A percentile compares a stretch with the other conserved stretches of the same genome.
These are phyloP conservation scores for Cotesia chilonis DNA, from an alignment of 1,140 invertebrate species.

Conservation along the genomic window DNA sequence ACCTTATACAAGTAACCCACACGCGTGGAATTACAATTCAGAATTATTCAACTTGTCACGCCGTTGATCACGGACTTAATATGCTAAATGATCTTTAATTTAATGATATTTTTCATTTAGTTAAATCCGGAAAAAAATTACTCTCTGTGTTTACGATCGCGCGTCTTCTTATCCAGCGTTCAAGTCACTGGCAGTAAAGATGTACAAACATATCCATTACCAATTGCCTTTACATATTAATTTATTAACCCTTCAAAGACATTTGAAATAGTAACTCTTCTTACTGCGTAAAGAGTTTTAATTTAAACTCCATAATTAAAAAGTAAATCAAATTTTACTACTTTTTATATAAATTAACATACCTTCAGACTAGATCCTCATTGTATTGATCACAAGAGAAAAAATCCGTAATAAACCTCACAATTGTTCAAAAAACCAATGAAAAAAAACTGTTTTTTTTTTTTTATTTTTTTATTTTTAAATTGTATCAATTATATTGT, in stretches of 20 bases:
- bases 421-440: background rate
- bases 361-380: conserved; percentile 25
- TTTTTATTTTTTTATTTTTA: background rate
- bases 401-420: background rate
- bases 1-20: conserved; percentile 17
- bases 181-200: conserved; percentile 19
- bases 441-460: background rate
- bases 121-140: background rate
- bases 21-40: conserved; percentile 36
- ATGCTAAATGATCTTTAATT: conserved; percentile 8
- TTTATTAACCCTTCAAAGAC: too few species aligned
- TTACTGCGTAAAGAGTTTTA: too few species aligned
- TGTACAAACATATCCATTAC: too few species aligned
- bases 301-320: background rate
- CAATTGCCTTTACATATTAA: too few species aligned
- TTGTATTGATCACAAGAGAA: conserved; percentile 13
- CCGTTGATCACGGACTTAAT: background rate
- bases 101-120: background rate
- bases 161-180: conserved; percentile 22
- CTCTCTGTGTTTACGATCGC: conserved; percentile 8
- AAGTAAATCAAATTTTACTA: too few species aligned
- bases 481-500: background rate
- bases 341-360: background rate
- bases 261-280: too few species aligned
- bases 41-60: conserved; percentile 17